Evolutionary conservation across 23 tunicate genomes (phyloP), one percentile per base, ranked within the genome.

Genomic region (Styela plicata): DNA sequence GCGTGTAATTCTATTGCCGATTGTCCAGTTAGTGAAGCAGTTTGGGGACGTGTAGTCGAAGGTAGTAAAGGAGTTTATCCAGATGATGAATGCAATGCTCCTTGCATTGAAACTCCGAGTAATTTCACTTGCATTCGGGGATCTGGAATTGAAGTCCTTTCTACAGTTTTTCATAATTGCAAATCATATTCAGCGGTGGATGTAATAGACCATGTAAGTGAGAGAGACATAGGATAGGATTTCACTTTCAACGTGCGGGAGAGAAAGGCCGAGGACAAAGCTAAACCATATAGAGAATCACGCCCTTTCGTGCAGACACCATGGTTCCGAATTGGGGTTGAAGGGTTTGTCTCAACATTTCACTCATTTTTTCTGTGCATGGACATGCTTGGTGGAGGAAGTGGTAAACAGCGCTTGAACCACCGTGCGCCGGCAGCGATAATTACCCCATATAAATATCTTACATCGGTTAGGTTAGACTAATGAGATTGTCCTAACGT

Each of bases 1-100:
- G 53, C 89, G 0, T 91, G 97, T 30, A 80, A 91, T 36, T 87
- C 87, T 34, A 34, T 20, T 1, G 97, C 93, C 21, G 97, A 91
- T 25, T 91, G 97, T 37, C 87, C 83, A 5, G 78, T 44, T 44
- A 13, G 57, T 7, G 10, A 7, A 44, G 10, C 57, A 5, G 7
- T 13, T 44, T 44, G 57, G 57, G 57, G 57, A 5, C 13, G 10
- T 44, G 13, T 44, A 5, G 57, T 44, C 13, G 7, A 7, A 5
- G 57, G 10, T 5, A 44, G 10, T 44, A 7, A 44, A 44, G 13
- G 13, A 5, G 7, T 13, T 7, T 44, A 5, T 44, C 57, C 57
- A 5, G 57, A 44, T 44, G 57, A 44, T 44, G 57, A 44, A 13
- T 44, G 57, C 57, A 13, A 44, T 5, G 57, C 57, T 44, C 7